These are phyloP conservation scores for Piliocolobus tephrosceles DNA, from an alignment of 2,113 vertebrate species.

Conservation along the genomic window DNA sequence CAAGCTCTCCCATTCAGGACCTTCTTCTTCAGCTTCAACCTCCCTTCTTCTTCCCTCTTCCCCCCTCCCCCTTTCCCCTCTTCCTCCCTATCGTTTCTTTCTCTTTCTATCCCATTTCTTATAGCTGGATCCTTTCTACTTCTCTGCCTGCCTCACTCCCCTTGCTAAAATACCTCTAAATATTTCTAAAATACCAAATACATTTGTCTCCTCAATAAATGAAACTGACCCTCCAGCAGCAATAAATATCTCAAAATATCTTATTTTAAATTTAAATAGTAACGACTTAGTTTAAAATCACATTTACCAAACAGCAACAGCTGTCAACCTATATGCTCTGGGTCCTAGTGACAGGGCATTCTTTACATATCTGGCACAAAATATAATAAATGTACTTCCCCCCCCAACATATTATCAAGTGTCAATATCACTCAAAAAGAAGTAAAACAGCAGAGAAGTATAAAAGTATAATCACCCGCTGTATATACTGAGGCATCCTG, in stretches of 20 bases:
- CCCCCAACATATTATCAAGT: background rate
- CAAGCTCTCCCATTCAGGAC: fast-evolving
- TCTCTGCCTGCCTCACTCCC: background rate
- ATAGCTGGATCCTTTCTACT: background rate
- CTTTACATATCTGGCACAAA: background rate
- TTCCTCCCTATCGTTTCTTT: no score
- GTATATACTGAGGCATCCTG: background rate
- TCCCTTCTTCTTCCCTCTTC: background rate
- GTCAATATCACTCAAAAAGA: background rate
- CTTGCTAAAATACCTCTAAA: background rate
- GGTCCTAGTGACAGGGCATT: background rate
- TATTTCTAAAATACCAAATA: background rate
- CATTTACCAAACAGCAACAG: background rate
- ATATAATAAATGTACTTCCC: background rate
- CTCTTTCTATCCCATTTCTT: background rate
- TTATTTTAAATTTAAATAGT: background rate
- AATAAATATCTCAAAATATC: background rate
- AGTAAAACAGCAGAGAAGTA: background rate
- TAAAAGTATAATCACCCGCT: background rate
- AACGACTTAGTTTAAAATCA: background rate
- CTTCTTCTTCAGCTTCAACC: no score
- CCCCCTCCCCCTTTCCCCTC: no score
- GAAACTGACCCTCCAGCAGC: background rate
- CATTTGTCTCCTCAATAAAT: background rate
- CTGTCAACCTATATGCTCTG: background rate